A percentile compares a stretch with the other conserved stretches of the same genome.
phyloP scores from a whole-genome alignment of 2,888 invertebrate species.

The Eledone cirrhosa region DNA sequence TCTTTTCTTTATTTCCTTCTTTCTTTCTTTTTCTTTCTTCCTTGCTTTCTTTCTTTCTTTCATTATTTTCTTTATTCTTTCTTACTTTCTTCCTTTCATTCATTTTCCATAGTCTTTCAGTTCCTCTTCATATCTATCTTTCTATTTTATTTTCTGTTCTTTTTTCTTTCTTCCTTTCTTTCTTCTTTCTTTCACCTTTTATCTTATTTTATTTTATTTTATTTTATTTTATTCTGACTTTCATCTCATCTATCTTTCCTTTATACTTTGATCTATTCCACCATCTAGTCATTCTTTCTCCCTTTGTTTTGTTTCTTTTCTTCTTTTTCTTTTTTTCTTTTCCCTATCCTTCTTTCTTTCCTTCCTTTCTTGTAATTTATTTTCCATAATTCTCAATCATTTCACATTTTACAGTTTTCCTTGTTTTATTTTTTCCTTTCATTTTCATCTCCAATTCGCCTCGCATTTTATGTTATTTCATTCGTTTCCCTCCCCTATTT shows the following conservation, averaged over 20 bases:
- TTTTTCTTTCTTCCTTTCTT: background rate
- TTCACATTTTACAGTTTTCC: no score
- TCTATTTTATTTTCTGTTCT: background rate
- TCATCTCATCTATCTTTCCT: background rate
- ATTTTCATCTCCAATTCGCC: no score
- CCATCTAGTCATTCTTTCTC: background rate
- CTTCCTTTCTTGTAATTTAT: background rate
- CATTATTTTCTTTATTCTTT: background rate
- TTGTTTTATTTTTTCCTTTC: no score
- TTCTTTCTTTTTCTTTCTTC: background rate
- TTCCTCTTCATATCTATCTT: background rate
- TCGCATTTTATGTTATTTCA: no score
- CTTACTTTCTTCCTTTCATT: background rate
- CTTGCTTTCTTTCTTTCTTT: background rate
- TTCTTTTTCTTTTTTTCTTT: background rate
- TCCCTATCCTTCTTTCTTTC: background rate
- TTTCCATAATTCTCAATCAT: no score
- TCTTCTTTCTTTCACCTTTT: background rate
- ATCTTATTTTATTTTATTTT: background rate
- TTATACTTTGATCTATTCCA: background rate
- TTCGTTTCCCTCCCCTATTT: no score
- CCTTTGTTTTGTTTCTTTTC: background rate
- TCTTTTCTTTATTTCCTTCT: background rate
- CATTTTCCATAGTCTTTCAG: background rate
- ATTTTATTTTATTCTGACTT: background rate